Percentiles rank a stretch among this genome's conserved stretches.
These are phyloP conservation scores for Eupithecia vulgata DNA, from an alignment of 2,888 invertebrate genomes.

Conservation along the genomic window DNA sequence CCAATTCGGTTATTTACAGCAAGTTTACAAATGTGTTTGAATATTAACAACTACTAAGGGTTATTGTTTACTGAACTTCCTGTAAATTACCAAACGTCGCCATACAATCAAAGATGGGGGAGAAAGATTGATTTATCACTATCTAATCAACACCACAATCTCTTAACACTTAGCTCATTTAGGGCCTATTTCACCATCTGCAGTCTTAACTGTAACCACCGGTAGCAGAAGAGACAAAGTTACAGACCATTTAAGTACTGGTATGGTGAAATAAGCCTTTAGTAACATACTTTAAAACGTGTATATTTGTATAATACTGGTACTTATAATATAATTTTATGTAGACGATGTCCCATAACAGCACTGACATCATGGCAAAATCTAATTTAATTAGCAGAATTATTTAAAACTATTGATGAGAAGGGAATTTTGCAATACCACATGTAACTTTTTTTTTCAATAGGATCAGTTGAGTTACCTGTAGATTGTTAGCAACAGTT, in stretches of 20 bases:
- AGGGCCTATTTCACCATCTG: neutral
- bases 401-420: neutral
- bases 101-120: slow-evolving; percentile 63
- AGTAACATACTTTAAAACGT: neutral
- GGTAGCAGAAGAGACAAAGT: neutral
- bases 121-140: slow-evolving; percentile 61
- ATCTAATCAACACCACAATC: slow-evolving; percentile 61
- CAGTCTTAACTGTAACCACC: neutral
- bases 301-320: slow-evolving; percentile 5
- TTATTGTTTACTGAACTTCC: slow-evolving; percentile 10
- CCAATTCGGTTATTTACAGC: neutral
- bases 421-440: neutral
- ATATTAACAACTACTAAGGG: neutral
- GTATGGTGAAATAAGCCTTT: neutral
- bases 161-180: slow-evolving; percentile 58
- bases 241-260: neutral
- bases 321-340: neutral
- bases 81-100: slow-evolving; percentile 51
- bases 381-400: neutral
- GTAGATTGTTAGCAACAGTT: too few relatives aligned
- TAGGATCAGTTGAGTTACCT: too few relatives aligned
- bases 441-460: too few relatives aligned
- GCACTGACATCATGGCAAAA: neutral
- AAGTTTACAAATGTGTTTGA: neutral
- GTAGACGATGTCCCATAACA: neutral